phyloP scores from a whole-genome alignment of 2,888 invertebrate genomes.

The Graphium colonna region DNA sequence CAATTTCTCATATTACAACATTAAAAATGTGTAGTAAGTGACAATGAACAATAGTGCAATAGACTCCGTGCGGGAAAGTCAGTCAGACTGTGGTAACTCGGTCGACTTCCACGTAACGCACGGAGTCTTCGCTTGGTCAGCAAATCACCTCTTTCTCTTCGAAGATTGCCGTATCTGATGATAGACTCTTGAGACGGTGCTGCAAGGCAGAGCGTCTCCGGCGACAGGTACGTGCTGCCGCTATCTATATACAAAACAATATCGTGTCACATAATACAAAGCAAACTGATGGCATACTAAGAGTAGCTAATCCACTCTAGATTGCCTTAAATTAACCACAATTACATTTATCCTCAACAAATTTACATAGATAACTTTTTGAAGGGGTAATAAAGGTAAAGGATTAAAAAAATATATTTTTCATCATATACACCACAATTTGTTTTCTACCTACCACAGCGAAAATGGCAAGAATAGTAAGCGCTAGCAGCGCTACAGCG shows the following conservation, averaged over 20 bases:
- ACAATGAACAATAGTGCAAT: slow-evolving; percentile 22
- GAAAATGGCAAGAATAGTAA: slow-evolving; percentile 67
- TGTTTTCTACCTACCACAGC: slow-evolving; percentile 71
- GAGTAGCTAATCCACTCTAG: no score
- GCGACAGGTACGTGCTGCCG: slow-evolving; percentile 78
- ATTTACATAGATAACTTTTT: no score
- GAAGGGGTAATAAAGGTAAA: no score
- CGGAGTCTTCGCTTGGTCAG: slow-evolving; percentile 98
- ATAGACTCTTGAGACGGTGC: slow-evolving; percentile 88
- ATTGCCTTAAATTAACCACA: slow-evolving; percentile 2
- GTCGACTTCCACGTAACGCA: slow-evolving; percentile 94
- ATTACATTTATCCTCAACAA: no score
- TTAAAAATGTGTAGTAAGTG: slow-evolving; percentile 23
- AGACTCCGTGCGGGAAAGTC: slow-evolving; percentile 65
- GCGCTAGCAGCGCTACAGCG: slow-evolving; percentile 78
- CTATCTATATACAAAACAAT: slow-evolving; percentile 44
- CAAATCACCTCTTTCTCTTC: slow-evolving; percentile 94
- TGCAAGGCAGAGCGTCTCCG: slow-evolving; percentile 88
- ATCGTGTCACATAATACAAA: no score
- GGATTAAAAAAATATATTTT: no score
- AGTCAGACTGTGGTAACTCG: slow-evolving; percentile 95
- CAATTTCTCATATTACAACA: slow-evolving; percentile 21
- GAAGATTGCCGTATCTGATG: slow-evolving; percentile 90
- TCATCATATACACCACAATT: no score
- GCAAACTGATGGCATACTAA: not conserved